phyloP scores from a whole-genome alignment of 1,140 invertebrate species.

The Callitettix versicolor region DNA sequence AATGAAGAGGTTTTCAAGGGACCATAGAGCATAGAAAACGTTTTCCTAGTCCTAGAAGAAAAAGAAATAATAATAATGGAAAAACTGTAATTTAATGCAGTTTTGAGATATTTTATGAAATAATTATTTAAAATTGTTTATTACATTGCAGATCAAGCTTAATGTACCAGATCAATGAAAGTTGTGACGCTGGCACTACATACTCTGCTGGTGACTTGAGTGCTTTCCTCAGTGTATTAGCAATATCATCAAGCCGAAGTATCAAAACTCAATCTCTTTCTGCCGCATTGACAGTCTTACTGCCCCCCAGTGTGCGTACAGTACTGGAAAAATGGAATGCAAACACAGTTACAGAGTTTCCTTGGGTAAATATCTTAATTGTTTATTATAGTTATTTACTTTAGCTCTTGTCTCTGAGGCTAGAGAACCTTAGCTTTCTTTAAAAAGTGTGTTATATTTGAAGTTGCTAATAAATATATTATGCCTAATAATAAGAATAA shows the following conservation, averaged over 20 bases:
- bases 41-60: no score
- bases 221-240: conserved; percentile 44
- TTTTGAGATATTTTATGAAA: no score
- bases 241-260: conserved; percentile 45
- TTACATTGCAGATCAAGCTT: conserved; percentile 36
- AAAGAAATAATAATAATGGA: no score
- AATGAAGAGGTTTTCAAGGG: no score
- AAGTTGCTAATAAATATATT: neutral
- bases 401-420: conserved; percentile 1
- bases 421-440: no score
- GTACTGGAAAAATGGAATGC: conserved; percentile 55
- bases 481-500: neutral
- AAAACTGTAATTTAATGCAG: no score
- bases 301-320: conserved; percentile 45
- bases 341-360: conserved; percentile 39
- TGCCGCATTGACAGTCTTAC: conserved; percentile 40
- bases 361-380: conserved; percentile 33
- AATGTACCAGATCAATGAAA: conserved; percentile 41
- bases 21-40: no score
- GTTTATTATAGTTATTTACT: no score
- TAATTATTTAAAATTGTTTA: no score
- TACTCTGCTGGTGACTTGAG: conserved; percentile 40
- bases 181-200: conserved; percentile 37
- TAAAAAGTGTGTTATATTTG: no score
- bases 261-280: conserved; percentile 40